These are phyloP conservation scores for Notechis scutatus DNA, from an alignment of 2,113 vertebrate species.

Conservation along the genomic window DNA sequence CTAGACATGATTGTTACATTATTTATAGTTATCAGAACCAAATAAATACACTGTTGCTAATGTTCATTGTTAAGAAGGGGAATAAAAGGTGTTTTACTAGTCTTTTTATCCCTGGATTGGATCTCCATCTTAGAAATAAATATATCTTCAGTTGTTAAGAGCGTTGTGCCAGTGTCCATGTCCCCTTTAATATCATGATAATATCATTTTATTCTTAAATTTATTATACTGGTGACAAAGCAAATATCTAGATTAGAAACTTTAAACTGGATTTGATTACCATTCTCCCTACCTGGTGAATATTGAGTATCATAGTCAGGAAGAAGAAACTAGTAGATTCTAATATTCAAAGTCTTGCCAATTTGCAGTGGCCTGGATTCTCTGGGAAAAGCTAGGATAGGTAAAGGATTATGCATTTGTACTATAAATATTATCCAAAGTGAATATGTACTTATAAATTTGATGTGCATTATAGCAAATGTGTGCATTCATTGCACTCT, in stretches of 20 bases:
- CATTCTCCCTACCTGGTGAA: background rate
- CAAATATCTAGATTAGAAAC: background rate
- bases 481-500: constrained; percentile 69
- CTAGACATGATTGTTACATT: constrained; percentile 64
- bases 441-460: constrained; percentile 61
- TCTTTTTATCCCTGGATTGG: constrained; percentile 47
- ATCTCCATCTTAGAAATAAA: constrained; percentile 31
- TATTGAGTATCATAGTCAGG: background rate
- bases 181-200: constrained; percentile 60
- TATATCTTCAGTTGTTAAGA: constrained; percentile 55
- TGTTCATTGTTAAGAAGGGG: constrained; percentile 61
- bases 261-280: background rate
- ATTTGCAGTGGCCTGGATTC: background rate
- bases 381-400: background rate
- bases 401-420: background rate
- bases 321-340: background rate
- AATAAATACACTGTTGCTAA: constrained; percentile 58
- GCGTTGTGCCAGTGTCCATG: constrained; percentile 65
- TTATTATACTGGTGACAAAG: constrained; percentile 54
- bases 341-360: background rate
- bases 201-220: constrained; percentile 56
- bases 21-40: constrained; percentile 69
- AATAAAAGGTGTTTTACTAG: constrained; percentile 60
- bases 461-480: constrained; percentile 61
- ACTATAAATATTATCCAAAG: constrained; percentile 32